Evolutionary conservation across 2,797 vertebrate genomes (phyloP).

Genomic region (Bufotes viridis): DNA sequence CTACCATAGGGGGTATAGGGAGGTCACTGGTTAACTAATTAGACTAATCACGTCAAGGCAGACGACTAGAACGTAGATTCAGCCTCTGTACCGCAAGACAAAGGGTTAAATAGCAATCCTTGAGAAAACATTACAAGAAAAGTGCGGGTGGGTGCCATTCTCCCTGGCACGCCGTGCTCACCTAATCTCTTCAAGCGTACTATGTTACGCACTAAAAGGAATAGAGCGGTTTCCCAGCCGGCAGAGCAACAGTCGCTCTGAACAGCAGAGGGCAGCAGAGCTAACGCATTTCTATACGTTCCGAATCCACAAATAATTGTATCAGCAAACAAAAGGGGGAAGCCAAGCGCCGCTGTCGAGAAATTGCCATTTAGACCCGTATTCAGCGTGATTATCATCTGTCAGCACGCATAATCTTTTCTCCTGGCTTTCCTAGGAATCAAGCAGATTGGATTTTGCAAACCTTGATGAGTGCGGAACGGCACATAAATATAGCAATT

Average conservation of each 20-base stretch:
- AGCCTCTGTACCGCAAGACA: not conserved
- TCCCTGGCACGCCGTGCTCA: not conserved
- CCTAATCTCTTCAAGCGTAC: not conserved
- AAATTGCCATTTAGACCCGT: conserved; percentile 26
- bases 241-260: not conserved
- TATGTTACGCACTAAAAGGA: conserved; percentile 9
- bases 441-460: conserved; percentile 9
- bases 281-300: conserved; percentile 18
- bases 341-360: not conserved
- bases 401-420: conserved; percentile 32
- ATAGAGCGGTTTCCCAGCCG: conserved; percentile 7
- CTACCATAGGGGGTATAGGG: no score
- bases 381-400: conserved; percentile 25
- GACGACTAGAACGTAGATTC: no score
- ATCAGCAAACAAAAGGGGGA: conserved; percentile 11
- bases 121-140: conserved; percentile 23
- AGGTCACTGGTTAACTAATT: no score
- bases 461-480: not conserved
- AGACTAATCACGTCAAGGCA: no score
- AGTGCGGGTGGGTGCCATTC: not conserved
- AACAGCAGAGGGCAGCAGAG: conserved; percentile 60
- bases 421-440: not conserved
- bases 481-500: conserved; percentile 49
- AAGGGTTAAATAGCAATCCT: not conserved
- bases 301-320: conserved; percentile 11